phyloP scores from a whole-genome alignment of 2,888 invertebrate genomes.

The Cataglyphis livida region DNA sequence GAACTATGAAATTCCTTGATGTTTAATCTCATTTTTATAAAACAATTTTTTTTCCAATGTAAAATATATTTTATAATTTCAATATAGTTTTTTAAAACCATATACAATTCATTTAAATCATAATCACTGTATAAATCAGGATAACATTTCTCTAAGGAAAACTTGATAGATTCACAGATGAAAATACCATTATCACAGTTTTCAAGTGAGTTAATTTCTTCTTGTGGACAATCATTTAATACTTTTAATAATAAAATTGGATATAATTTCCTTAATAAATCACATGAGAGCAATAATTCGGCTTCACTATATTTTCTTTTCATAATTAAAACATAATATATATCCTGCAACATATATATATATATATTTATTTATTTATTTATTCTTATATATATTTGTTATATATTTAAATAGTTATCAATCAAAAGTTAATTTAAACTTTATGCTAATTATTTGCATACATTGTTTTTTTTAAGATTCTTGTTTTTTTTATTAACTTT shows the following conservation, averaged over 20 bases:
- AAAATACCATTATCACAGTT: slow-evolving; percentile 61
- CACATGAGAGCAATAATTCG: slow-evolving; percentile 72
- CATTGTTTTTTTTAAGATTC: no score
- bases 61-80: slow-evolving; percentile 71
- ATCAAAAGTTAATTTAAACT: no score
- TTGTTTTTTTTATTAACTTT: no score
- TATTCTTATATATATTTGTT: no score
- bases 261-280: slow-evolving; percentile 78
- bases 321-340: slow-evolving; percentile 76
- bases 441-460: no score
- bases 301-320: slow-evolving; percentile 73
- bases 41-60: slow-evolving; percentile 42
- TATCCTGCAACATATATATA: slow-evolving; percentile 73
- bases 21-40: slow-evolving; percentile 69
- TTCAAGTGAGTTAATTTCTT: slow-evolving; percentile 61
- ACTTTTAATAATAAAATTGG: slow-evolving; percentile 77
- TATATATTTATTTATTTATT: neutral
- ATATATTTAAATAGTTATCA: no score
- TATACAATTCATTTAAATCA: slow-evolving; percentile 67
- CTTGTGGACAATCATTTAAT: slow-evolving; percentile 72
- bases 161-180: slow-evolving; percentile 74
- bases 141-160: slow-evolving; percentile 75
- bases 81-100: slow-evolving; percentile 71
- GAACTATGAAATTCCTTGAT: slow-evolving; percentile 41
- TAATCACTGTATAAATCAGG: slow-evolving; percentile 64